phyloP scores from a whole-genome alignment of 2,888 invertebrate species.

The Temnothorax ravouxi region DNA sequence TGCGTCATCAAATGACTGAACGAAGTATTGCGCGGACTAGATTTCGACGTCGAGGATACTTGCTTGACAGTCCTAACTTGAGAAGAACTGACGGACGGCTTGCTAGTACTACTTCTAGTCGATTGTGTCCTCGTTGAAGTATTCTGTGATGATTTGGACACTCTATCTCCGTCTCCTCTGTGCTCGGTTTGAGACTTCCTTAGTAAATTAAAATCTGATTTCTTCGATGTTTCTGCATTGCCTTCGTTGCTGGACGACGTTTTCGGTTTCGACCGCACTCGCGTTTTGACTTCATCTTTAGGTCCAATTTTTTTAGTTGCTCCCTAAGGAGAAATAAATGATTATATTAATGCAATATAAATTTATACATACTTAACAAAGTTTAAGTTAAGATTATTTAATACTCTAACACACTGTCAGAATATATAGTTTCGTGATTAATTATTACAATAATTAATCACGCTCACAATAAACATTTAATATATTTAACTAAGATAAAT shows the following conservation, averaged over 20 bases:
- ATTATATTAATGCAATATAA: not conserved
- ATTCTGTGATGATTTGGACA: constrained; percentile 35
- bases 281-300: constrained; percentile 59
- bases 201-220: constrained; percentile 38
- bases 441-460: not conserved
- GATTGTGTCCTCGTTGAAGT: constrained; percentile 19
- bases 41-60: constrained; percentile 40
- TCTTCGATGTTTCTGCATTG: constrained; percentile 35
- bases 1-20: constrained; percentile 9
- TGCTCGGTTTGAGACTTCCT: constrained; percentile 54
- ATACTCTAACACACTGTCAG: not conserved
- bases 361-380: not conserved
- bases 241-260: constrained; percentile 16
- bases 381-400: not conserved
- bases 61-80: constrained; percentile 47
- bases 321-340: constrained; percentile 64
- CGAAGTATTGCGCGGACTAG: constrained; percentile 33
- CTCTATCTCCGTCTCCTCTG: constrained; percentile 50
- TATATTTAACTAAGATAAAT: not conserved
- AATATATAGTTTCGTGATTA: not conserved
- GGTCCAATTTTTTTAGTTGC: constrained; percentile 70
- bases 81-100: constrained; percentile 23
- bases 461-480: not conserved
- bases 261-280: constrained; percentile 46
- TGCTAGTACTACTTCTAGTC: constrained; percentile 46